Conservation (phyloP, 2,797 vertebrate species). For the Neosilurus hyrtlii region DNA sequence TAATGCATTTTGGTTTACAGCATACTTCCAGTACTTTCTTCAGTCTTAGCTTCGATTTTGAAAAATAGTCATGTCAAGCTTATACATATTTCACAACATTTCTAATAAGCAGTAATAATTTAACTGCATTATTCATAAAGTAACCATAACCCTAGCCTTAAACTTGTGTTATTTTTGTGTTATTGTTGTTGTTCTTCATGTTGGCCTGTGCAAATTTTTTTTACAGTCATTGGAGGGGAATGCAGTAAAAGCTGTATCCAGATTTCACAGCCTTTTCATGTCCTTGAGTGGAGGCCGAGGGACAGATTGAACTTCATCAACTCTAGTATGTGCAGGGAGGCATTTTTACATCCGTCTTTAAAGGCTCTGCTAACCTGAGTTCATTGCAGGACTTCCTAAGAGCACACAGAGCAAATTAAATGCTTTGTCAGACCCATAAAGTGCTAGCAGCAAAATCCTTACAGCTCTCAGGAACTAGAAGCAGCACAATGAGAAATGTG, state of each 20-base stretch:
- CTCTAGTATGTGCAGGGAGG: neutral
- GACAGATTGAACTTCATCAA: constrained; percentile 21
- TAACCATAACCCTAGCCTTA: neutral
- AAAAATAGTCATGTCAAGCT: neutral
- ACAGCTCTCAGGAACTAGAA: constrained; percentile 4
- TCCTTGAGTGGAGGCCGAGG: constrained; percentile 3
- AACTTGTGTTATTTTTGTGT: neutral
- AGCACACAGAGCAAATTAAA: constrained; percentile 28
- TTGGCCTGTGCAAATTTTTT: neutral
- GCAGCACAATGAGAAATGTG: neutral
- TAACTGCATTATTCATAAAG: neutral
- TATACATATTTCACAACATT: neutral
- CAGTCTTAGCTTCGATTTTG: neutral
- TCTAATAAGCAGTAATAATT: neutral
- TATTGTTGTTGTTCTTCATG: neutral
- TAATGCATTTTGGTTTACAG: constrained; percentile 18
- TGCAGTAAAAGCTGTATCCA: neutral
- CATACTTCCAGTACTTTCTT: neutral
- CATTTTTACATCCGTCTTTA: constrained; percentile 8
- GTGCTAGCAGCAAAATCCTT: neutral
- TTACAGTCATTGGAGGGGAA: neutral
- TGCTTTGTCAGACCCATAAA: constrained; percentile 13
- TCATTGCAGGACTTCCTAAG: constrained; percentile 7
- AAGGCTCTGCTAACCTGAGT: neutral
- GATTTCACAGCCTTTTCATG: neutral